A percentile compares a stretch with the other conserved stretches of the same genome.
phyloP scores from a whole-genome alignment of 2,113 vertebrate genomes.

The Dipodomys ordii region DNA sequence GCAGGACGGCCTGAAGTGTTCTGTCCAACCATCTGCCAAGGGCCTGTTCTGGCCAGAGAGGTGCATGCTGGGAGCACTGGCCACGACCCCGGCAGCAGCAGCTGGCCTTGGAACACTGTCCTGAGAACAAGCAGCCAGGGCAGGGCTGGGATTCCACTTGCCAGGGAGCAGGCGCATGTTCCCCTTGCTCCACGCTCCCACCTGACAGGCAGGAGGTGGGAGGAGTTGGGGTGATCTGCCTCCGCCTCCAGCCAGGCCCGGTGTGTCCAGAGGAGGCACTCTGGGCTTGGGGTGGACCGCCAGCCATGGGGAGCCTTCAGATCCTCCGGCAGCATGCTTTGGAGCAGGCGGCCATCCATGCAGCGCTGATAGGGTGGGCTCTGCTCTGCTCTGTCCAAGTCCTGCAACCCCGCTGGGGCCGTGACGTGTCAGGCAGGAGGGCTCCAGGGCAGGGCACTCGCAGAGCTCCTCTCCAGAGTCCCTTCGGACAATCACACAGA shows the following conservation, averaged over 20 bases:
- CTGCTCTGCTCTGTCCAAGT: background rate
- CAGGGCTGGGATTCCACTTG: background rate
- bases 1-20: background rate
- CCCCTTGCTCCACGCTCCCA: background rate
- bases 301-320: background rate
- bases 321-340: rapidly evolving
- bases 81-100: background rate
- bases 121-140: background rate
- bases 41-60: background rate
- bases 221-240: background rate
- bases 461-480: background rate
- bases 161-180: background rate
- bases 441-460: rapidly evolving
- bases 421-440: background rate
- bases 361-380: background rate
- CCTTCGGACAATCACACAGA: background rate
- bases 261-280: too few species aligned
- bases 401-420: background rate
- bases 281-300: background rate
- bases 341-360: rapidly evolving
- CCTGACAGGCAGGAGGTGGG: background rate
- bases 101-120: background rate
- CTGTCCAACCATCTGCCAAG: background rate
- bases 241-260: background rate
- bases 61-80: background rate